A percentile compares a stretch with the other conserved stretches of the same genome.
Conservation (phyloP, 2,113 vertebrate species). For the Meles meles region DNA sequence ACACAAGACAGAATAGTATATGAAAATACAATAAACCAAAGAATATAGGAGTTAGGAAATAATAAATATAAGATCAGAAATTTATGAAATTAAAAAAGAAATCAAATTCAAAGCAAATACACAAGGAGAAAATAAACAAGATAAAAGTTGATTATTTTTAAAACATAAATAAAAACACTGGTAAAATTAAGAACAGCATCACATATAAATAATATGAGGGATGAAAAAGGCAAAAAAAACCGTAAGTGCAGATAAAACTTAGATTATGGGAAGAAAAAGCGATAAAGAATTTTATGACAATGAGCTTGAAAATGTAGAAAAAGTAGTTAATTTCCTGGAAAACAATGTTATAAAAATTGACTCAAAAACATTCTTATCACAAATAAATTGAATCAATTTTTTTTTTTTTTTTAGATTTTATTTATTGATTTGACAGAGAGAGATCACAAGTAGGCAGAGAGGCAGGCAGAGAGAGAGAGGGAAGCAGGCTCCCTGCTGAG, state of each 20-base stretch:
- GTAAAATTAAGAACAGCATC: background rate
- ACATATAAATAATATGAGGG: background rate
- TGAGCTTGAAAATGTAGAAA: background rate
- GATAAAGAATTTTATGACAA: background rate
- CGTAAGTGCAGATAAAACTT: background rate
- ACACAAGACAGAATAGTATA: background rate
- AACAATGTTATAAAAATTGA: background rate
- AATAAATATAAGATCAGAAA: background rate
- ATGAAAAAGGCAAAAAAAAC: background rate
- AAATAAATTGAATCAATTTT: background rate
- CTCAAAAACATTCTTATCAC: background rate
- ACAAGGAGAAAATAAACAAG: background rate
- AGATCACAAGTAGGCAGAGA: no score
- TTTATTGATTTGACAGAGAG: no score
- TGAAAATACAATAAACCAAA: background rate
- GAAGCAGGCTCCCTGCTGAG: no score
- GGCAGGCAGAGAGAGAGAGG: no score
- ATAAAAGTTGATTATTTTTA: background rate
- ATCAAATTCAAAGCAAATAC: background rate
- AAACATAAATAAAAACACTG: background rate
- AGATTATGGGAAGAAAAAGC: background rate
- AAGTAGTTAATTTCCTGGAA: background rate
- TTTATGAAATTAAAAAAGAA: background rate
- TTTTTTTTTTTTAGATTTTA: no score
- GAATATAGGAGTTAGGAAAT: background rate